phyloP scores from a whole-genome alignment of 2,888 invertebrate species.

The Oxyscelio sp. region DNA sequence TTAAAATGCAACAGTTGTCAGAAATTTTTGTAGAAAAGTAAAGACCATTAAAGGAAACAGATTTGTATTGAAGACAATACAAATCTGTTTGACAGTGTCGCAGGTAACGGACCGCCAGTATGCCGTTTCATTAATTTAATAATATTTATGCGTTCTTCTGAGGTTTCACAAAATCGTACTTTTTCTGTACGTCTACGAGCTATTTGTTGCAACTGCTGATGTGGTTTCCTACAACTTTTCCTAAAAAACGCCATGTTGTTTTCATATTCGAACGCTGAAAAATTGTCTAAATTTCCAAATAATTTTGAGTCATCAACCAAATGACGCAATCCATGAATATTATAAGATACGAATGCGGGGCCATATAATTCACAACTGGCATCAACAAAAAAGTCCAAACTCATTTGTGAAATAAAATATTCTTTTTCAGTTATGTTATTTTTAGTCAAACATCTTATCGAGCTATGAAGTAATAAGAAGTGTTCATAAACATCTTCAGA shows the following conservation, averaged over 20 bases:
- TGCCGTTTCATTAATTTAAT: no score
- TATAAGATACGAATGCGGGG: conserved; percentile 72
- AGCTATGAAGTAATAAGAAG: conserved; percentile 55
- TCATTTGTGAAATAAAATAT: background rate
- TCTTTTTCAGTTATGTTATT: background rate
- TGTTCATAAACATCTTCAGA: conserved; percentile 44
- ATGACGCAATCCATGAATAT: conserved; percentile 78
- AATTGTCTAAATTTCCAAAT: conserved; percentile 36
- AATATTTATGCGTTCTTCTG: no score
- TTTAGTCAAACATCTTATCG: background rate
- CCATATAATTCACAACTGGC: background rate
- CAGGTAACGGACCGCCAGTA: no score
- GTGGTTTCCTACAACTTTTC: conserved; percentile 1
- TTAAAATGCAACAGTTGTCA: no score
- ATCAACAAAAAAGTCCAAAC: conserved; percentile 24
- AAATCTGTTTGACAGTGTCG: no score
- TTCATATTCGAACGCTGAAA: conserved; percentile 3
- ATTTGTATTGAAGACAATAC: no score
- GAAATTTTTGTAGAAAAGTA: no score
- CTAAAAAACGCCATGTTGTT: conserved; percentile 2
- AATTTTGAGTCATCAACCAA: conserved; percentile 72
- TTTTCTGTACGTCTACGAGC: no score
- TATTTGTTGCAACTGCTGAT: conserved; percentile 15
- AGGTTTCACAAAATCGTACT: no score
- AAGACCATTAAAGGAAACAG: no score